Evolutionary conservation across 2,888 invertebrate genomes (phyloP).

Genomic region (Caenorhabditis afra): DNA sequence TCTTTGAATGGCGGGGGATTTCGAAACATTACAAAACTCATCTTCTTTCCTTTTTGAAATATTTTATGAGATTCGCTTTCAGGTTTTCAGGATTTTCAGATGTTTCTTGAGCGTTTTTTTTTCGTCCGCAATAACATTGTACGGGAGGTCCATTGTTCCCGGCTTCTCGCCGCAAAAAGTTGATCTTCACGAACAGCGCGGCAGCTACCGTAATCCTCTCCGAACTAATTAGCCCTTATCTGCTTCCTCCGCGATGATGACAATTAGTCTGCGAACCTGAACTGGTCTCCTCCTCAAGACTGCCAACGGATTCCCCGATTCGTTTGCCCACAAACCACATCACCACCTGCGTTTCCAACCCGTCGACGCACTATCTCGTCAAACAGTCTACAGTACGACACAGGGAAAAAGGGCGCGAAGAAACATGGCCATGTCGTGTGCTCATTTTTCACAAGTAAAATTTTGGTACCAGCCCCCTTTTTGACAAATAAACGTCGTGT

Average conservation of each 20-base stretch:
- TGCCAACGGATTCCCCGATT: slow-evolving; percentile 44
- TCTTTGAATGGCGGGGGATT: too few relatives aligned
- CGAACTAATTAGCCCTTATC: slow-evolving; percentile 9
- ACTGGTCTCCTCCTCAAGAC: slow-evolving; percentile 39
- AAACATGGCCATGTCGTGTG: slow-evolving; percentile 55
- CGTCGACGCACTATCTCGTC: slow-evolving; percentile 14
- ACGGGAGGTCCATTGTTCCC: neutral
- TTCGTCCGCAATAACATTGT: too few relatives aligned
- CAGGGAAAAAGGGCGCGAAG: slow-evolving; percentile 5
- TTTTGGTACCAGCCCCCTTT: slow-evolving; percentile 53
- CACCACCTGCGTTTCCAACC: slow-evolving; percentile 1
- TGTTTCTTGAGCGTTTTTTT: neutral
- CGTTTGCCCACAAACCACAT: slow-evolving; percentile 54
- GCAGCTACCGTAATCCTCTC: slow-evolving; percentile 5
- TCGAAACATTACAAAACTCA: too few relatives aligned
- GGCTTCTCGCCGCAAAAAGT: slow-evolving; percentile 14
- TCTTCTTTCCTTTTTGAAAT: too few relatives aligned
- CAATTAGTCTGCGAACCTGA: slow-evolving; percentile 47
- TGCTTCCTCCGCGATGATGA: slow-evolving; percentile 35
- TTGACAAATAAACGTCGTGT: slow-evolving; percentile 52
- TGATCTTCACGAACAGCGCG: slow-evolving; percentile 12
- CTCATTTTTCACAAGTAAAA: slow-evolving; percentile 54
- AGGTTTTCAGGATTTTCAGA: neutral
- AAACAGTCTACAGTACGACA: slow-evolving; percentile 39
- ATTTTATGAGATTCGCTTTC: too few relatives aligned